These are phyloP conservation scores for Rhodeus uyekii DNA, from an alignment of 2,797 vertebrate species.

Conservation along the genomic window DNA sequence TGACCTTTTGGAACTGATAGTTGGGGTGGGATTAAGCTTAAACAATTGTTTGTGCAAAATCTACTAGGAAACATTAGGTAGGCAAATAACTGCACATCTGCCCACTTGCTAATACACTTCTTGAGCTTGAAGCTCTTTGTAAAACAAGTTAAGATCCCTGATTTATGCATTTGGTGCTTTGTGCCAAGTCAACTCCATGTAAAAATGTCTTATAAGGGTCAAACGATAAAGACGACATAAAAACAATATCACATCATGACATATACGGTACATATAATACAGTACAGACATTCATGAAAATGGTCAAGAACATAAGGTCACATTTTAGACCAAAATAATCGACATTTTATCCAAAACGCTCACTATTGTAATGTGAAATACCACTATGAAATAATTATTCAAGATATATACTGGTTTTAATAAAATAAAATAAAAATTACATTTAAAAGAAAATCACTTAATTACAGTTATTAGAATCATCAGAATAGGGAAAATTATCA, in stretches of 20 bases:
- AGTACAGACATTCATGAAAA: not conserved
- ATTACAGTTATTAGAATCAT: not conserved
- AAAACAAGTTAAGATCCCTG: constrained; percentile 17
- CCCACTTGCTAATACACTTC: not conserved
- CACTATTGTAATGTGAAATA: not conserved
- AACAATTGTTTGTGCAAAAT: constrained; percentile 1
- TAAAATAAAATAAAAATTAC: not conserved
- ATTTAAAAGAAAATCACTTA: constrained; percentile 4
- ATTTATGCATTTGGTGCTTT: constrained; percentile 48
- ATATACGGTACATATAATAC: not conserved
- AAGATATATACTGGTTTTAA: not conserved
- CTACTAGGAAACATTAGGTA: not conserved
- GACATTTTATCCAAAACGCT: not conserved
- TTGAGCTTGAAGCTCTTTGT: constrained; percentile 7
- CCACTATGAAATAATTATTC: not conserved
- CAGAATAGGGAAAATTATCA: not conserved
- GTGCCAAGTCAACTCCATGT: constrained; percentile 45
- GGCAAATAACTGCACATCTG: not conserved
- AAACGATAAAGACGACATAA: constrained; percentile 38
- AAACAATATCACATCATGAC: constrained; percentile 18
- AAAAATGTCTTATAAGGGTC: constrained; percentile 2
- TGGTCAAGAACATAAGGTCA: constrained; percentile 23
- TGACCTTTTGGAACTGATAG: constrained; percentile 32
- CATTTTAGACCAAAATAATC: not conserved
- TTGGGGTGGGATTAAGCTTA: constrained; percentile 16